Conservation (phyloP, 1,140 invertebrate species). For the Chlorops oryzae region DNA sequence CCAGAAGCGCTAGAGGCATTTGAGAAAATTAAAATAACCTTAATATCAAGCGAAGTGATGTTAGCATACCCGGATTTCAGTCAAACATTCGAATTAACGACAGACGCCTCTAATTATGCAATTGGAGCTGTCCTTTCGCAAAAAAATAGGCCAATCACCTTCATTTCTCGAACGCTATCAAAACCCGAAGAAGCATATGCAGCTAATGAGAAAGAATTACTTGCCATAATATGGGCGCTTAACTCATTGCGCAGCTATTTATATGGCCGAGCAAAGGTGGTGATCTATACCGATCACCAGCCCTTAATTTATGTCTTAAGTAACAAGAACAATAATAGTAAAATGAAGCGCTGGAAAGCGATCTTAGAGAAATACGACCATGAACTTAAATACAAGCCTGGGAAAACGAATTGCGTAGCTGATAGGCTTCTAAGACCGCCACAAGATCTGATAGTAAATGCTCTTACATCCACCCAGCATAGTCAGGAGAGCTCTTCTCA, state of each 20-base stretch:
- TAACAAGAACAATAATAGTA: slow-evolving; percentile 38
- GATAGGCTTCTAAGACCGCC: no score
- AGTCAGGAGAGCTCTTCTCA: no score
- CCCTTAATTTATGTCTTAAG: slow-evolving; percentile 37
- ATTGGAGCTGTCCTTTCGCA: slow-evolving; percentile 23
- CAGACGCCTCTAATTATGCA: slow-evolving; percentile 33
- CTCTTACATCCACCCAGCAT: no score
- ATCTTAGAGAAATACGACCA: slow-evolving; percentile 26
- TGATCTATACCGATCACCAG: slow-evolving; percentile 18
- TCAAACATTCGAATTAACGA: slow-evolving; percentile 33
- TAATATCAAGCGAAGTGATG: slow-evolving; percentile 15
- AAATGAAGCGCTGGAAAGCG: slow-evolving; percentile 27
- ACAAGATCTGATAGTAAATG: no score
- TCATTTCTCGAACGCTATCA: slow-evolving; percentile 26
- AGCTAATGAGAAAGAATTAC: slow-evolving; percentile 50
- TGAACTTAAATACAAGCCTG: no score
- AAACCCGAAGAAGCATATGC: no score
- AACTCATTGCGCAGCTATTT: slow-evolving; percentile 47
- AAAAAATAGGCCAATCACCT: slow-evolving; percentile 36
- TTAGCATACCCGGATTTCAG: slow-evolving; percentile 34
- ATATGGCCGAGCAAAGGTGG: slow-evolving; percentile 33
- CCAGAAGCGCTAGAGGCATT: background rate
- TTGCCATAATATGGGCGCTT: slow-evolving; percentile 36
- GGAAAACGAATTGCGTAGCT: no score
- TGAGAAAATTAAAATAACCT: background rate